Evolutionary conservation across 2,113 vertebrate genomes (phyloP), one percentile per base, ranked within the genome.

Genomic region (Lasiurus cinereus): DNA sequence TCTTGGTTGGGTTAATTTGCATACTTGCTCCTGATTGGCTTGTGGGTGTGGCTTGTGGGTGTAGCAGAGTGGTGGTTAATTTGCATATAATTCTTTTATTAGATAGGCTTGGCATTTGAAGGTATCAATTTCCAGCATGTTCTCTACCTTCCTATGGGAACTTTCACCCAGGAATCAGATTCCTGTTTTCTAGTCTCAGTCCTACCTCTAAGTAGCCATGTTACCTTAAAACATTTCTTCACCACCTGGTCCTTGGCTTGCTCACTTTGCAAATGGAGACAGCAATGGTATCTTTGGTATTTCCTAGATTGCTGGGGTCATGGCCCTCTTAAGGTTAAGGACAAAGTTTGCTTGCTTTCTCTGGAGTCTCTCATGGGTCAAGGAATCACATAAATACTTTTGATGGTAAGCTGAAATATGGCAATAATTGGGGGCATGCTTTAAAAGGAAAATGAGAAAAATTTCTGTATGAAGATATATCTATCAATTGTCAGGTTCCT

Each of bases 181-280:
- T 73, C 54, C 56, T 59, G 54, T 16, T 27, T 94, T 91, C 56
- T 62, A 39, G 31, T 54, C 6, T 80, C 6, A 15, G 12, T 83
- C 69, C 78, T 16, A 14, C 19, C 19, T 73, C 13, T 36, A 84
- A 80, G 56, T 33, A 76, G 1, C 39, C n/a, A n/a, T 18, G 43
- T 73, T 62, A 31, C 46, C 36, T 82, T 48, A 46, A 64, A 64
- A 62, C 33, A 18, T 62, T 16, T 93, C 29, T 78, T 73, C 19
- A 66, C 13, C 21, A 27, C 3, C 15, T 6, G 3, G 39, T 29
- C 16, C 13, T 92, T 80, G 70, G 8, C 18, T 52, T 90, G 13
- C 8, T 90, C 14, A 13, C 94, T n/a, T 90, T 72, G 77, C 69
- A 90, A 93, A 76, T 59, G 59, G 56, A 88, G 39, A 69, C 36